Evolutionary conservation across 2,797 vertebrate species (phyloP).

Genomic region (Silurus lanzhouensis): DNA sequence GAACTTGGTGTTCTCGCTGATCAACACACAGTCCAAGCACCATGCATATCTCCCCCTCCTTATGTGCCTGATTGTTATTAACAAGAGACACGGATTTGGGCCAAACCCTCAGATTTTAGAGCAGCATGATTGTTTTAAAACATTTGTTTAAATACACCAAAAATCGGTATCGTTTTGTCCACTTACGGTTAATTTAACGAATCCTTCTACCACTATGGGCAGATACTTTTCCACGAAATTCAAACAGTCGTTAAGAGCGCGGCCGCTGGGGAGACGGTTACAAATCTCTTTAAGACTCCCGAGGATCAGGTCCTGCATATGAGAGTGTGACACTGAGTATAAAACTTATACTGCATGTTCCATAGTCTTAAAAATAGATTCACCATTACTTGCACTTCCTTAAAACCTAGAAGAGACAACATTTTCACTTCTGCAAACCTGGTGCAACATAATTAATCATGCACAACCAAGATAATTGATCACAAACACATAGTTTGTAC

Average conservation of each 20-base stretch:
- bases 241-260: conserved; percentile 13
- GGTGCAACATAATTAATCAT: background rate
- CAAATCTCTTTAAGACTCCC: conserved; percentile 40
- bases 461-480: too few relatives aligned
- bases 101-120: background rate
- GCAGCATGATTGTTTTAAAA: background rate
- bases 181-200: conserved; percentile 50
- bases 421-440: conserved; percentile 25
- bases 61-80: conserved; percentile 49
- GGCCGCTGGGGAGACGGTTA: background rate
- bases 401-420: background rate
- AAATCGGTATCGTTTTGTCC: background rate
- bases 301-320: conserved; percentile 41
- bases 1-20: conserved; percentile 46
- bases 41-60: conserved; percentile 64
- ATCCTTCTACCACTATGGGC: conserved; percentile 31
- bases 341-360: background rate
- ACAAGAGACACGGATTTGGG: background rate
- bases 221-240: conserved; percentile 34
- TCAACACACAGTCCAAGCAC: conserved; percentile 68
- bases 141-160: too few relatives aligned
- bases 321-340: background rate
- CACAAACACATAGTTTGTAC: background rate
- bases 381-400: background rate
- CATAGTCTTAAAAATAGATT: background rate